Base-by-base conservation (phyloP, 2,797 vertebrate species). In the Melanotaenia maccullochi region DNA sequence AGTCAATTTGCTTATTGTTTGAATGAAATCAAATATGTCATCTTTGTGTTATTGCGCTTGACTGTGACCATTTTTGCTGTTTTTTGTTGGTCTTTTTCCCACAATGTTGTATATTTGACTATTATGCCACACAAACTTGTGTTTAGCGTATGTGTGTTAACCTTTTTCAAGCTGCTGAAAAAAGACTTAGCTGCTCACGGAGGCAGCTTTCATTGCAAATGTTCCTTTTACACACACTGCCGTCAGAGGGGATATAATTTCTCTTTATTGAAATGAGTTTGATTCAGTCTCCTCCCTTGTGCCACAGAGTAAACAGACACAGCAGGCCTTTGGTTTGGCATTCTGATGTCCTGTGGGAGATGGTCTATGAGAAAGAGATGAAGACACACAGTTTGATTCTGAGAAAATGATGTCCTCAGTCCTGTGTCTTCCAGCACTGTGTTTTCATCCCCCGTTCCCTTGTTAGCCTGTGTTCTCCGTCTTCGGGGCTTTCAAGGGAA, bases 301-400 rank as follows among this genome's bases (percentile, higher is more conserved):
- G 73, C 78, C 47, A 8, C 77, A 73, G 83, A 82, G 86, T 89
- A 91, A 88, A 92, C 90, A 91, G 89, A 89, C 85, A 58, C 85
- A 84, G 89, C 82, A 81, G 85, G 82, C 76, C 77, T 85, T 87
- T 60, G 68, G 73, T 85, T 90, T 91, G 91, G 90, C 89, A 82
- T 79, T 67, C 84, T 77, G 79, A 74, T 69, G 81, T 91, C 89
- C 84, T 82, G 65, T 78, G 89, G 89, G 90, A 88, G 72, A 79
- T 60, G 72, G 76, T 87, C 86, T 78, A 73, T 73, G 84, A 87
- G 87, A 82, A 83, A 51, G 86, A 90, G 84, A 90, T 84, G 88
- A 88, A 90, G 92, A 85, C 84, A 77, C 82, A 68, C 89, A 87
- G 87, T 91, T 89, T 88, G 88, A 89, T 89, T 89, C 75, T 18